Conservation (phyloP, 2,113 vertebrate genomes). For the Pteronura brasiliensis region DNA sequence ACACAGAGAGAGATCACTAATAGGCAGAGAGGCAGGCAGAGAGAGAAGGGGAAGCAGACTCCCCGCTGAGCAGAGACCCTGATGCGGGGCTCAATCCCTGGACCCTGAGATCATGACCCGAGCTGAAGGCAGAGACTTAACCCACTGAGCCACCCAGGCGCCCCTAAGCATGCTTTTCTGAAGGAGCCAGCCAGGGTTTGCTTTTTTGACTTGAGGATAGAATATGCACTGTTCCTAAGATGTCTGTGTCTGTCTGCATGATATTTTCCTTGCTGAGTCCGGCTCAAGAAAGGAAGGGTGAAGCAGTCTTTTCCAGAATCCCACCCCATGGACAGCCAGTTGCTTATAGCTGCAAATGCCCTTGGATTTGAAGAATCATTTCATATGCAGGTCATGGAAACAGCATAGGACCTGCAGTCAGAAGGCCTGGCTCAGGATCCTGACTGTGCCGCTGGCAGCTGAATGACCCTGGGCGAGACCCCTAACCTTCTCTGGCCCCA, state of each 20-base stretch:
- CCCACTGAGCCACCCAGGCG: too few relatives aligned
- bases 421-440: neutral
- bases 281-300: neutral
- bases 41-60: too few relatives aligned
- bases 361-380: neutral
- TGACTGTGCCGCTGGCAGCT: neutral
- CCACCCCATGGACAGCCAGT: neutral
- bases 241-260: neutral
- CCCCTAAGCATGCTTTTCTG: neutral
- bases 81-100: too few relatives aligned
- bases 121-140: too few relatives aligned
- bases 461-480: neutral
- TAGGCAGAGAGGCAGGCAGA: too few relatives aligned
- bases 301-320: neutral
- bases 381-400: neutral
- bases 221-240: neutral
- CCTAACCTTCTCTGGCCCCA: neutral
- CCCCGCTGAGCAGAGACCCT: too few relatives aligned
- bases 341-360: neutral
- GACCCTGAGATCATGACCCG: too few relatives aligned
- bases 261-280: neutral
- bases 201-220: neutral
- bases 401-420: neutral
- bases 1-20: too few relatives aligned
- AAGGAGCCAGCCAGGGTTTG: neutral